Conservation (phyloP, 64 coral and sea anemone genomes). For the Orbicella faveolata region DNA sequence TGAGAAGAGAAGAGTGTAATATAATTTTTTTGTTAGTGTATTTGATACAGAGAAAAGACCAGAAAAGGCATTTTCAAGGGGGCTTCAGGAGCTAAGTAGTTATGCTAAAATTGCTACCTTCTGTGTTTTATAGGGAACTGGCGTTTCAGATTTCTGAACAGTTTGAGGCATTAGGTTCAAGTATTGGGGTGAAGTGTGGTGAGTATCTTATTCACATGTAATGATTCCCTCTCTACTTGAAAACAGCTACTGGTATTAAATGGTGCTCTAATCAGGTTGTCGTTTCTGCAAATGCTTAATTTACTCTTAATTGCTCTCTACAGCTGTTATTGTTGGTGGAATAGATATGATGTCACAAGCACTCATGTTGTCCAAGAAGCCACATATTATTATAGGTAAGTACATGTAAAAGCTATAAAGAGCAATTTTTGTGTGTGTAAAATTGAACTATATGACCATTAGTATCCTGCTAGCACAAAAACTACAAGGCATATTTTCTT, state of each 20-base stretch:
- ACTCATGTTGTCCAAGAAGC: constrained; percentile 87
- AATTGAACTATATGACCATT: no score
- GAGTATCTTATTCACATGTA: neutral
- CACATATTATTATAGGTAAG: constrained; percentile 94
- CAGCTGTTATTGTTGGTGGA: constrained; percentile 97
- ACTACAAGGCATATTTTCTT: no score
- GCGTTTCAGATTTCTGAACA: constrained; percentile 99
- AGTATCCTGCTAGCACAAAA: no score
- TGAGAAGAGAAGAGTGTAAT: no score
- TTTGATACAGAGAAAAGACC: no score
- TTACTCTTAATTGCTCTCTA: neutral
- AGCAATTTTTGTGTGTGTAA: no score
- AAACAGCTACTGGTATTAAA: neutral
- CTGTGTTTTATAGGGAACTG: constrained; percentile 60
- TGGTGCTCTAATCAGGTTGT: neutral
- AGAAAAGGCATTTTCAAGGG: no score
- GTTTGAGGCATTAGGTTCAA: constrained; percentile 91
- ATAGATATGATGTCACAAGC: constrained; percentile 98
- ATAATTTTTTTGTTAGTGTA: no score
- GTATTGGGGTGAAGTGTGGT: constrained; percentile 97
- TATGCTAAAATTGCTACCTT: neutral
- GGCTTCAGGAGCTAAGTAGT: neutral
- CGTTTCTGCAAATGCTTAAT: neutral
- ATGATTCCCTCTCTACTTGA: neutral
- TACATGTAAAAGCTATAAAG: neutral